Base-by-base conservation (phyloP, 2,888 invertebrate genomes). In the Eupithecia exiguata region DNA sequence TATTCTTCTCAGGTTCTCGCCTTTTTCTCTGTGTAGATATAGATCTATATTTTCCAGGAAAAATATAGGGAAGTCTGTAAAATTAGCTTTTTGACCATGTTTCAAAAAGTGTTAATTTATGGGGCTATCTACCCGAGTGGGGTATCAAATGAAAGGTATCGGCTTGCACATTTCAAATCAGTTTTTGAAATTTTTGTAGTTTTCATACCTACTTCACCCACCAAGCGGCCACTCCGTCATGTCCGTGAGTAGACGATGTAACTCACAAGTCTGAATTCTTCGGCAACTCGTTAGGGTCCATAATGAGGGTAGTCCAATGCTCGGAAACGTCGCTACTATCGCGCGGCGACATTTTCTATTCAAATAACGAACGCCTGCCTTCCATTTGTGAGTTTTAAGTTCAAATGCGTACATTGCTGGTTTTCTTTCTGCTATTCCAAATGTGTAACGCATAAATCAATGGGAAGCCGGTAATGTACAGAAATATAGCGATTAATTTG, bases 301-400 rank as follows among this genome's bases (percentile, higher is more conserved):
- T 78, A 79, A 80, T 83, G 81, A 82, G 84, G 85, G 83, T 83
- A 83, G 86, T 82, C 84, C 83, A 88, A 85, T 86, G 87, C 86
- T 86, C 89, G 91, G 90, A 91, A 91, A 86, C 86, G 86, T 79
- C 81, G 83, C 84, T 80, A 86, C 88, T 89, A 89, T 88, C 88
- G 88, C 84, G 62, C 82, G 82, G 83, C 88, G 91, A 91, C 91
- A 88, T 87, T 91, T 91, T 90, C 90, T 90, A 91, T 91, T 91
- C 90, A 91, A 91, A 91, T 91, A 89, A 90, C 86, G 84, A 81
- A 80, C 85, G 78, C 81, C 80, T 82, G 74, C 79, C 10, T 78
- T 82, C 80, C 78, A 82, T 80, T 81, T 74, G n/a, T 63, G 81
- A 78, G 53, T 10, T 74, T 76, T 69, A 74, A 77, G 43, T 35